Evolutionary conservation across 2,888 invertebrate species (phyloP), one percentile per base, ranked within the genome.

Genomic region (Amorpha juglandis): DNA sequence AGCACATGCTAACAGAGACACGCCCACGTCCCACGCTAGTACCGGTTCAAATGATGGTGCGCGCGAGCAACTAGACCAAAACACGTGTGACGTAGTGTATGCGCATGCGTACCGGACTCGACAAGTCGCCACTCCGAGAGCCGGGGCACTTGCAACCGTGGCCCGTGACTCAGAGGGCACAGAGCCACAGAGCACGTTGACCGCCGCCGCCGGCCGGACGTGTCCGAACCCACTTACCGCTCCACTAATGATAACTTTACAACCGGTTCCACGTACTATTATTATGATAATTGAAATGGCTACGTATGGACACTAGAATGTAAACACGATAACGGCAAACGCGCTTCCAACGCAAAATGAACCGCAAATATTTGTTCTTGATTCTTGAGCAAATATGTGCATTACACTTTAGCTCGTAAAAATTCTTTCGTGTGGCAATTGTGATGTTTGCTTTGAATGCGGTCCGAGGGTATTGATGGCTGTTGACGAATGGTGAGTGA

Each of bases 121-220:
- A 33, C 35, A 11, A 27, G 52, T 27, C 27, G 27, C 27, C 27
- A 53, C 14, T n/a, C 53, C 19, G 47, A 35, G 35, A 27, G 9
- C 35, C 38, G 2, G 38, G 16, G 33, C 38, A 55, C 55, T 55
- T 55, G 35, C 38, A 14, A 11, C 62, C 45, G 42, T 9, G 47
- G 27, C 68, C 75, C 76, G 72, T 83, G 77, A 76, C 71, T 76
- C 79, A 65, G 51, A 65, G 64, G 69, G 63, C 62, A 81, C 83
- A 88, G 80, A 88, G 69, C 63, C 62, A 81, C 83, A 88, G 80
- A 88, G 91, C 89, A 78, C 91, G 87, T 87, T 89, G 91, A 91
- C 89, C 89, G 80, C 80, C 74, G 74, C 72, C 74, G 70, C 71
- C 70, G 65, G 73, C 74, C 81, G 84, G 84, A 84, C 87, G 83